phyloP scores from a whole-genome alignment of 2,797 vertebrate species.

The Semotilus atromaculatus region DNA sequence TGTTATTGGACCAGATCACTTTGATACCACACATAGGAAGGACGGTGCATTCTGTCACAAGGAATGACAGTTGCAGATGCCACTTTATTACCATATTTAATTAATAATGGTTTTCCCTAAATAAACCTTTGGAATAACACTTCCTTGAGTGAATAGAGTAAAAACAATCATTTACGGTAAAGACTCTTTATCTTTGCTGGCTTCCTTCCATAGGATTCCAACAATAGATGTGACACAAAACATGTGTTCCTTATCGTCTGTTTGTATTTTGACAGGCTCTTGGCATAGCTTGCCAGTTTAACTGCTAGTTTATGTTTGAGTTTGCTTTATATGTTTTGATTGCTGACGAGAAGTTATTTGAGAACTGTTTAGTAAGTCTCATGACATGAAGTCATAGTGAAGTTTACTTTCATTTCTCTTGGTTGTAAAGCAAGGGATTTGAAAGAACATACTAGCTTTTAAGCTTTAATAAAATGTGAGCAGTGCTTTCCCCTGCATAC shows the following conservation, averaged over 20 bases:
- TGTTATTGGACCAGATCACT: neutral
- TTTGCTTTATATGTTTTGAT: constrained; percentile 20
- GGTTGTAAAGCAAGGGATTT: neutral
- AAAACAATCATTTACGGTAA: constrained; percentile 42
- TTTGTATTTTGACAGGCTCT: constrained; percentile 53
- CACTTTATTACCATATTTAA: constrained; percentile 16
- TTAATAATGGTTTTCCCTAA: constrained; percentile 17
- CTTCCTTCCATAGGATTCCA: constrained; percentile 22
- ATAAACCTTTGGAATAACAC: neutral
- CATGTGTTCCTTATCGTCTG: constrained; percentile 44
- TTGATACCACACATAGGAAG: neutral
- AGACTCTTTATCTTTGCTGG: constrained; percentile 35
- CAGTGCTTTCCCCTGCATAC: neutral
- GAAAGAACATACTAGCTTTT: neutral
- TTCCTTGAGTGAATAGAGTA: constrained; percentile 12
- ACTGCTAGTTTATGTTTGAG: constrained; percentile 24
- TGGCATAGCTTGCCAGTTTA: constrained; percentile 30
- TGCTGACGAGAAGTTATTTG: neutral
- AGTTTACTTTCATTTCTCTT: constrained; percentile 9
- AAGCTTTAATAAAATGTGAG: neutral
- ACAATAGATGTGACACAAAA: constrained; percentile 32
- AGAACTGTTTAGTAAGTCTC: neutral
- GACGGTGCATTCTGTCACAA: neutral
- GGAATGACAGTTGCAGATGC: neutral
- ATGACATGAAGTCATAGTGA: neutral